A percentile compares a stretch with the other conserved stretches of the same genome.
Conservation (phyloP, 92 coral and sea anemone species). For the Virgularia gustaviana region DNA sequence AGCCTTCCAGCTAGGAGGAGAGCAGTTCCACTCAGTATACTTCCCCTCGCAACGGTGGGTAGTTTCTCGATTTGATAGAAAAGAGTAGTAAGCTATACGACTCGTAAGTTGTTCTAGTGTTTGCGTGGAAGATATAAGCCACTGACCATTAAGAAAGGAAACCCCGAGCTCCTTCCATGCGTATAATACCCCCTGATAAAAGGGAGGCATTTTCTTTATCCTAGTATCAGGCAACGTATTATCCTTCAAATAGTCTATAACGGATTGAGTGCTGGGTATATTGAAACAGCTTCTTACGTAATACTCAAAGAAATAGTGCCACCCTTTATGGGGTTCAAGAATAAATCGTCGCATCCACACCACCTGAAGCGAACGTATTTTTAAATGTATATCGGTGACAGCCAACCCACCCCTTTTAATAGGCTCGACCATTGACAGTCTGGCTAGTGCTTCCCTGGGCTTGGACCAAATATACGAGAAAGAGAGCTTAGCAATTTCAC, state of each 20-base stretch:
- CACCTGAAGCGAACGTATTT: neutral
- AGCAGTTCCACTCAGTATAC: neutral
- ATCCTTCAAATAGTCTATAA: too few species aligned
- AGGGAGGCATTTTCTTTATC: too few species aligned
- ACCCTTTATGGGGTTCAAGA: neutral
- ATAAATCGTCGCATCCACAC: too few species aligned
- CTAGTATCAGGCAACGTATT: too few species aligned
- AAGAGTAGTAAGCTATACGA: neutral
- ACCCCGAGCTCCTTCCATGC: too few species aligned
- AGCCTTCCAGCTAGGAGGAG: neutral
- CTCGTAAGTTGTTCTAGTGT: too few species aligned
- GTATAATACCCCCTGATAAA: too few species aligned
- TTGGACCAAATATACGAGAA: slow-evolving; percentile 42
- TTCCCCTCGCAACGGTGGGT: neutral
- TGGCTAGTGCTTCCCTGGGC: neutral
- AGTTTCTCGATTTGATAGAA: neutral
- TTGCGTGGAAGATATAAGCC: too few species aligned
- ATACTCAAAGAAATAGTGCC: neutral
- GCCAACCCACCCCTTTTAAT: neutral
- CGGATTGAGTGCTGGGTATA: too few species aligned
- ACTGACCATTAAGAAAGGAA: too few species aligned
- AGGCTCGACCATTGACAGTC: neutral
- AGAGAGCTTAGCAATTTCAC: neutral
- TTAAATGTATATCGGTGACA: neutral
- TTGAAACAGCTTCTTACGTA: too few species aligned